Conservation (phyloP, 2,888 invertebrate species). For the Machimus atricapillus region DNA sequence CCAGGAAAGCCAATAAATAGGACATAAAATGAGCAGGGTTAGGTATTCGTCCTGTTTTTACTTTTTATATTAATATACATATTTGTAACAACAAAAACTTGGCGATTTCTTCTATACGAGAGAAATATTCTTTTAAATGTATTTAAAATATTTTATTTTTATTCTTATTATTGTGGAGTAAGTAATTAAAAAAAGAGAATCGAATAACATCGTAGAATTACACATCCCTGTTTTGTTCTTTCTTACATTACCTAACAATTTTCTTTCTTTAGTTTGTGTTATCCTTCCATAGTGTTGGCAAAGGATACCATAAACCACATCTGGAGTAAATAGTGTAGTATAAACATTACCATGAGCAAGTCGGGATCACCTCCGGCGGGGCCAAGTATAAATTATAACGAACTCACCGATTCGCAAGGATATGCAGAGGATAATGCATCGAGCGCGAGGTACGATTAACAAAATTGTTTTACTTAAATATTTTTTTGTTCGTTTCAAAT, state of each 20-base stretch:
- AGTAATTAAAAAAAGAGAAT: too few relatives aligned
- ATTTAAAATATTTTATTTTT: background rate
- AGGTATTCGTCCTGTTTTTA: background rate
- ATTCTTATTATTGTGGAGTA: background rate
- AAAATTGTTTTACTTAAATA: background rate
- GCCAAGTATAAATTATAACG: background rate
- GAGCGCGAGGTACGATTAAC: background rate
- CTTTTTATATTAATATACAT: too few relatives aligned
- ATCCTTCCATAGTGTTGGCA: background rate
- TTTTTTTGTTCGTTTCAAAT: background rate
- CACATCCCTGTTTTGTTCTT: background rate
- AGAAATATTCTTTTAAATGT: background rate
- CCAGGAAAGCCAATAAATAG: background rate
- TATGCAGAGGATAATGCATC: background rate
- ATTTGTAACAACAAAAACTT: background rate
- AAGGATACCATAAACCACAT: background rate
- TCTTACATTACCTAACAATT: background rate
- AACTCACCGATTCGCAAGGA: background rate
- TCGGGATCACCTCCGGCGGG: background rate
- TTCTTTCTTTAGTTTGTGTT: background rate
- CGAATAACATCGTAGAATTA: background rate
- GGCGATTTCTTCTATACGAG: background rate
- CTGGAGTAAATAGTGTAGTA: background rate
- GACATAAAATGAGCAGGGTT: background rate
- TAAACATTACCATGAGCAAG: conserved; percentile 3